phyloP scores from a whole-genome alignment of 1,140 invertebrate genomes.

The Hyles euphorbiae region DNA sequence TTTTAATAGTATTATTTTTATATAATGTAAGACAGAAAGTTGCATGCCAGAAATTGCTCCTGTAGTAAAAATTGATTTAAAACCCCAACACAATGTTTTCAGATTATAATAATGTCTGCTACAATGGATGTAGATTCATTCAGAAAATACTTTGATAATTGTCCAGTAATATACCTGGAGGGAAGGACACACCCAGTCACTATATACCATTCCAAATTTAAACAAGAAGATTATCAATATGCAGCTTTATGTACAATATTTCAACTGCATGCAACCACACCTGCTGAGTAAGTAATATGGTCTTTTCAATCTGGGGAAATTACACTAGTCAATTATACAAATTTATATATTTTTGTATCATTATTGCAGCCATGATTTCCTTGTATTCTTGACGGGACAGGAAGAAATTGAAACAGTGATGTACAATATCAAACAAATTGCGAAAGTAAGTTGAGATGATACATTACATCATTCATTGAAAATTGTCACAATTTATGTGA shows the following conservation, averaged over 20 bases:
- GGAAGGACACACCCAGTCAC: constrained; percentile 92
- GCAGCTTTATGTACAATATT: constrained; percentile 91
- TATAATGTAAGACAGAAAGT: neutral
- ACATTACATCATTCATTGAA: too few species aligned
- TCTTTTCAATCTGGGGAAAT: neutral
- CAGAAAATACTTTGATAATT: constrained; percentile 91
- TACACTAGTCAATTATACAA: neutral
- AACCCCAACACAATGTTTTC: constrained; percentile 27
- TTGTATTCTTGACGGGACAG: constrained; percentile 99
- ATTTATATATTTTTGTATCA: constrained; percentile 4
- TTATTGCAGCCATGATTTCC: constrained; percentile 86
- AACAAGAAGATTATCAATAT: constrained; percentile 91
- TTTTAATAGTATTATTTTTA: neutral
- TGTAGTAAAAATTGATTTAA: too few species aligned
- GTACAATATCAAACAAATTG: constrained; percentile 83
- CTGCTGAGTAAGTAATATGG: constrained; percentile 81
- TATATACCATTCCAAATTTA: constrained; percentile 84
- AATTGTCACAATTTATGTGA: too few species aligned
- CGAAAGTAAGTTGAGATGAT: constrained; percentile 73
- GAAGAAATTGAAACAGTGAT: constrained; percentile 97
- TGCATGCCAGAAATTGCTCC: neutral
- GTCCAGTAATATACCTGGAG: constrained; percentile 91
- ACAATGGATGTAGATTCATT: constrained; percentile 97
- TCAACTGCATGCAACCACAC: constrained; percentile 91
- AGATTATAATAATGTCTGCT: constrained; percentile 94